These are phyloP conservation scores for Amblyraja radiata DNA, from an alignment of 2,797 vertebrate species.

Conservation along the genomic window DNA sequence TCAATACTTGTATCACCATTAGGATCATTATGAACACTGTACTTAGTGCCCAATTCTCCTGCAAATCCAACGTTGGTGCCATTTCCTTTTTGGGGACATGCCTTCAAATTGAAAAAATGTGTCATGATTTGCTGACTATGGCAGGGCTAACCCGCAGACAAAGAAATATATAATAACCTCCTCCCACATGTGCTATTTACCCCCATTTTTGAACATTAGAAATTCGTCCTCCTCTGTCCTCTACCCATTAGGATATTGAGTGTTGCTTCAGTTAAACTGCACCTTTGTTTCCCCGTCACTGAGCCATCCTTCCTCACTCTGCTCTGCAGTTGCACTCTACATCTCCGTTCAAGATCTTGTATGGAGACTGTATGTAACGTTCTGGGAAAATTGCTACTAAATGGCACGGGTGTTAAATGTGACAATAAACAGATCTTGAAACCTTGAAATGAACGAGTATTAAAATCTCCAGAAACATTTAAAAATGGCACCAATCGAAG, in stretches of 20 bases:
- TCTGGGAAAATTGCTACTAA: not conserved
- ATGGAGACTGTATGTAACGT: not conserved
- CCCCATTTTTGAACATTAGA: no score
- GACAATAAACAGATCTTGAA: no score
- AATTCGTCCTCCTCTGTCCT: no score
- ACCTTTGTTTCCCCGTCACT: not conserved
- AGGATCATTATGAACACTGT: no score
- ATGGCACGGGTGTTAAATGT: not conserved
- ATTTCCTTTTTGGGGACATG: no score
- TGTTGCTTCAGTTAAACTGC: not conserved
- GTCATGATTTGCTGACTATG: no score
- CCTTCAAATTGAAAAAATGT: no score
- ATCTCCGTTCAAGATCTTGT: not conserved
- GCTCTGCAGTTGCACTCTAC: not conserved
- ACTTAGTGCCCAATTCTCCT: no score
- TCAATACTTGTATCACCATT: no score
- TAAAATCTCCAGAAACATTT: not conserved
- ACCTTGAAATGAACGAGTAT: not conserved
- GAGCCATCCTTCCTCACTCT: not conserved
- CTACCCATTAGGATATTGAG: not conserved
- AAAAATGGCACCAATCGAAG: not conserved
- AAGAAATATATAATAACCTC: not conserved
- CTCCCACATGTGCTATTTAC: not conserved
- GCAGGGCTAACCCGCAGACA: no score
- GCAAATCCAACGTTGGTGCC: no score